Base-by-base conservation (phyloP, 2,888 invertebrate species). In the Drosophila niveifrons region DNA sequence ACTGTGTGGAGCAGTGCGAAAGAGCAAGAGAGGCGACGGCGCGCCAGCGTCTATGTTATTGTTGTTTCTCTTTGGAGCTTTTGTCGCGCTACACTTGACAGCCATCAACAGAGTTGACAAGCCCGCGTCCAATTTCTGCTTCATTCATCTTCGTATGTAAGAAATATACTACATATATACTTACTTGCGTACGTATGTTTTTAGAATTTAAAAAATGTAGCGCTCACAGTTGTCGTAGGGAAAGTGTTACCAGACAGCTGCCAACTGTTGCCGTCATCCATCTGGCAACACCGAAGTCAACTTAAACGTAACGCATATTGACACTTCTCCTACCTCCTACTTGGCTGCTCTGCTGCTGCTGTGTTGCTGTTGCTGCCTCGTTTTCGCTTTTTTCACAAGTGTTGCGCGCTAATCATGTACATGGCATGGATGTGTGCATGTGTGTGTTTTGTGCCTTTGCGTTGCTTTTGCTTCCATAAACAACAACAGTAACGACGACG, bases 71-170 rank as follows among this genome's bases (percentile, higher is more conserved):
- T 58, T 50, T 53, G 53, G 53, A 68, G 72, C 76, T 75, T 75
- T 76, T 75, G 72, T 75, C 72, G 76, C 76, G 48, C 72, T 61
- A 73, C 73, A 68, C 72, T 61, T 64, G 56, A 39, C 50, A 56
- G 31, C 15, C 53, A 17, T 41, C 44, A 57, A 55, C 53, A 72
- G 76, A 51, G 72, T 63, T 76, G 76, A 69, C 75, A 52, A 43
- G 39, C 10, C 61, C 36, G 36, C 31, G 50, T 43, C 59, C 59
- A 51, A 8, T 55, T 53, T 18, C 7, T 51, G 34, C 3, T 36
- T 9, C 10, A 23, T 23, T 23, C 23, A 23, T 23, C 1, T 1
- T 23, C 23, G 6, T 34, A 34, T 34, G 23, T 3, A 18, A 7
- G 11, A 36, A 23, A 1, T 15, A 34, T 13, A 29, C 13, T 44